These are phyloP conservation scores for Hycleus phaleratus DNA, from an alignment of 1,140 invertebrate genomes.

Conservation along the genomic window DNA sequence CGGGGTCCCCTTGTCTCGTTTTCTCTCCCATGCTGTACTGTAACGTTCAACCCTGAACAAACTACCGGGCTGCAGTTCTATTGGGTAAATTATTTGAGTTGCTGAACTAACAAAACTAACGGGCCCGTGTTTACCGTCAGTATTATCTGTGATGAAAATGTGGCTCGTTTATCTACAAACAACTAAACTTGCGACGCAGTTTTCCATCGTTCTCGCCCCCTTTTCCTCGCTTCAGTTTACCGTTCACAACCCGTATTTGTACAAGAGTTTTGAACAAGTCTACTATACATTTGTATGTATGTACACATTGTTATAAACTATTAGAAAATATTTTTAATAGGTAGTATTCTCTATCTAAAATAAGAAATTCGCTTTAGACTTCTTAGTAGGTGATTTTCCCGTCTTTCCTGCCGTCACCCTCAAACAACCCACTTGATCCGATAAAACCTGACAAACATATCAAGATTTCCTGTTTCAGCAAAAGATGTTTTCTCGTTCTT, in stretches of 20 bases:
- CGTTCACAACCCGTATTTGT: too few species aligned
- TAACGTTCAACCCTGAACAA: conserved; percentile 29
- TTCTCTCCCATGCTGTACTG: background rate
- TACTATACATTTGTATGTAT: too few species aligned
- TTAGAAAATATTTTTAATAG: too few species aligned
- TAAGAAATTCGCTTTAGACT: too few species aligned
- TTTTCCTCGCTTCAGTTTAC: too few species aligned
- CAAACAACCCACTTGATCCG: conserved; percentile 26
- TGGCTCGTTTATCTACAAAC: conserved; percentile 34
- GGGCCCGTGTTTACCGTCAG: conserved; percentile 34
- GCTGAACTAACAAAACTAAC: conserved; percentile 41
- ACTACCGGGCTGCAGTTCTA: conserved; percentile 37
- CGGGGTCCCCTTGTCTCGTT: conserved; percentile 12
- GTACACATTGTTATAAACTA: too few species aligned
- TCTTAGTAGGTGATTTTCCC: too few species aligned
- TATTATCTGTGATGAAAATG: conserved; percentile 40
- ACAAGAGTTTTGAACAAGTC: too few species aligned
- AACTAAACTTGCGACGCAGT: conserved; percentile 18
- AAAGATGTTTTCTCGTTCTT: conserved; percentile 6
- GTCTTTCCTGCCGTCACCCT: background rate
- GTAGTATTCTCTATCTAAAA: too few species aligned
- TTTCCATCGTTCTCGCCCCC: conserved; percentile 3
- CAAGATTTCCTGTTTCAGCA: conserved; percentile 21
- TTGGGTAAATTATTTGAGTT: conserved; percentile 43
- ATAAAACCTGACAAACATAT: conserved; percentile 33